Conservation (phyloP, 2,888 invertebrate species). For the Saturnia japonica region DNA sequence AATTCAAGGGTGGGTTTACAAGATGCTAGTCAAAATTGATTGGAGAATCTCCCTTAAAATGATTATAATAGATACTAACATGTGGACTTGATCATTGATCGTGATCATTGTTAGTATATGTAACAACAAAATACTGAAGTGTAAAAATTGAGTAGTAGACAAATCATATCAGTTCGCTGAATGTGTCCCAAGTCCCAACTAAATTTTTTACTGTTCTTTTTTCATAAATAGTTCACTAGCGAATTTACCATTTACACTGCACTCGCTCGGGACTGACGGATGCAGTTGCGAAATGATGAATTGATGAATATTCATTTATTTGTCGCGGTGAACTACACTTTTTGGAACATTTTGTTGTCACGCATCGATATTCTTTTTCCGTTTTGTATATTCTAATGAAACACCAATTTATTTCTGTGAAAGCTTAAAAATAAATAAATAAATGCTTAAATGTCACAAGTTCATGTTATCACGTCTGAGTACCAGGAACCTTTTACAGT, state of each 20-base stretch:
- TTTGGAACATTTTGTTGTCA: slow-evolving; percentile 6
- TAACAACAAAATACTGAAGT: neutral
- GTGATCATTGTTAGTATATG: neutral
- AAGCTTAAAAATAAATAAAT: neutral
- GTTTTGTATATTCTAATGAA: neutral
- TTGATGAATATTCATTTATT: slow-evolving; percentile 53
- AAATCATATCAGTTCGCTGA: neutral
- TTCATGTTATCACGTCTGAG: neutral
- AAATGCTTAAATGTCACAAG: neutral
- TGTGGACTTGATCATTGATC: too few relatives aligned
- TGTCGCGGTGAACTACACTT: neutral
- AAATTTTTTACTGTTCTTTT: slow-evolving; percentile 3
- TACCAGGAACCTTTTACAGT: too few relatives aligned
- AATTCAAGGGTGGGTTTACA: neutral
- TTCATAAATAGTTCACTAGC: slow-evolving; percentile 16
- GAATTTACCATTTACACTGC: slow-evolving; percentile 13
- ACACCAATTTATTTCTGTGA: neutral
- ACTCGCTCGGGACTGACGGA: slow-evolving; percentile 14
- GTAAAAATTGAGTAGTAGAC: neutral
- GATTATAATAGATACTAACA: neutral
- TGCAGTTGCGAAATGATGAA: slow-evolving; percentile 24
- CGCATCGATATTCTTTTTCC: neutral
- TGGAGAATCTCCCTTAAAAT: too few relatives aligned
- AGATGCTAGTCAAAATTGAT: too few relatives aligned
- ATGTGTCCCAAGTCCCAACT: neutral